Evolutionary conservation across 2,113 vertebrate species (phyloP).

Genomic region (crab-eating macaque (Macaca fascicularis)): DNA sequence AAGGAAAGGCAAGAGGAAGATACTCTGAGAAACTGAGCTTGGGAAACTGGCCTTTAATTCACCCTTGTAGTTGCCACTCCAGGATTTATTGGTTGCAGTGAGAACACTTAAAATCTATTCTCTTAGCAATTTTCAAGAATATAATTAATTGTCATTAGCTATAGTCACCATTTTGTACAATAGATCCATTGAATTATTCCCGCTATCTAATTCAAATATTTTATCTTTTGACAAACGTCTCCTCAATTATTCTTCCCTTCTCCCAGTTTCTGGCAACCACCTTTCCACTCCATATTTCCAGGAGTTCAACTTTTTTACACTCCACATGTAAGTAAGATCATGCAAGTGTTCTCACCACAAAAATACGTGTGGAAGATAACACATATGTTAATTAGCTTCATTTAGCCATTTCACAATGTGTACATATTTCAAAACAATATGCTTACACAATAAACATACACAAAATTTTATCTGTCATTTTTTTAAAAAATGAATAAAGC

Average conservation of each 20-base stretch:
- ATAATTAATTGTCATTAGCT: neutral
- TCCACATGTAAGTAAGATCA: neutral
- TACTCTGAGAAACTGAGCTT: neutral
- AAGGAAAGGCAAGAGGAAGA: neutral
- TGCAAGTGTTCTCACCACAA: neutral
- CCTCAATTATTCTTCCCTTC: neutral
- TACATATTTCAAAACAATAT: neutral
- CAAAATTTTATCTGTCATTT: neutral
- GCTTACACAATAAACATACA: neutral
- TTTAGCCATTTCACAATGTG: neutral
- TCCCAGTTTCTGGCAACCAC: neutral
- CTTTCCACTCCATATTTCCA: neutral
- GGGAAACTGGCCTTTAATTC: neutral
- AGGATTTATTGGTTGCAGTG: neutral
- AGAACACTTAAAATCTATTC: neutral
- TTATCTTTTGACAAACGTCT: neutral
- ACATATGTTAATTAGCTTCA: neutral
- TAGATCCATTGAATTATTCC: neutral
- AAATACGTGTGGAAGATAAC: neutral
- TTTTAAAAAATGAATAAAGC: neutral
- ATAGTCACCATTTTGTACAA: neutral
- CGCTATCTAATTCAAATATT: neutral
- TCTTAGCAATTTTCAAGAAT: neutral
- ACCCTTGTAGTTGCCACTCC: neutral
- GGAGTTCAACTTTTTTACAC: neutral